Evolutionary conservation across 2,888 invertebrate genomes (phyloP).

Genomic region (Agonopterix heracliana): DNA sequence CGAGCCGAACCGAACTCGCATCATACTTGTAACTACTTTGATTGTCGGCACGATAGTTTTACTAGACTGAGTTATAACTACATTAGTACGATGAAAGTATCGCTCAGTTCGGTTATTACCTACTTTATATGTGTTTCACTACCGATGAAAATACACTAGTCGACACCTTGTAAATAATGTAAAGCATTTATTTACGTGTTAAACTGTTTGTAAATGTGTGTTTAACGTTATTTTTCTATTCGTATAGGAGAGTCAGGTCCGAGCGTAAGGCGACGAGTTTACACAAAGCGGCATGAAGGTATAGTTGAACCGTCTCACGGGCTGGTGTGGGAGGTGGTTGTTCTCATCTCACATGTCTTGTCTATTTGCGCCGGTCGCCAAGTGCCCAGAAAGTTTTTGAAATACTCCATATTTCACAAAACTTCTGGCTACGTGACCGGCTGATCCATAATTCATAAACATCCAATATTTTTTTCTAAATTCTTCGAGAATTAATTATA

Average conservation of each 20-base stretch:
- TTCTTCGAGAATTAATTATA: too few species aligned
- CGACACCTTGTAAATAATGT: constrained; percentile 59
- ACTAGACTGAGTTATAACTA: background rate
- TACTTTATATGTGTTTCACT: background rate
- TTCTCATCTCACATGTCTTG: constrained; percentile 7
- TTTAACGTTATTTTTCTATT: constrained; percentile 37
- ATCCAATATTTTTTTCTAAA: background rate
- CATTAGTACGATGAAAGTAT: background rate
- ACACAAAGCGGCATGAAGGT: constrained; percentile 64
- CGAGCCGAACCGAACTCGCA: constrained; percentile 85
- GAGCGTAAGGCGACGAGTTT: constrained; percentile 39
- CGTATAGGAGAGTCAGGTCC: constrained; percentile 47
- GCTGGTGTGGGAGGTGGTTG: constrained; percentile 43
- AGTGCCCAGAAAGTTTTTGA: too few species aligned
- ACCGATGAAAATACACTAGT: constrained; percentile 33
- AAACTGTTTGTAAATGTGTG: constrained; percentile 11
- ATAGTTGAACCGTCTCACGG: constrained; percentile 25
- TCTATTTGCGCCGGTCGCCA: background rate
- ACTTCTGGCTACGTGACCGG: too few species aligned
- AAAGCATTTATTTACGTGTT: constrained; percentile 43
- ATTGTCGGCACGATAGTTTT: constrained; percentile 1
- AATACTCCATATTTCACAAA: too few species aligned
- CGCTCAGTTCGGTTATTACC: background rate
- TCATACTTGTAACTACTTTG: constrained; percentile 88
- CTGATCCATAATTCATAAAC: background rate